Evolutionary conservation across 2,797 vertebrate species (phyloP).

Genomic region (Dendrocincla fuliginosa): DNA sequence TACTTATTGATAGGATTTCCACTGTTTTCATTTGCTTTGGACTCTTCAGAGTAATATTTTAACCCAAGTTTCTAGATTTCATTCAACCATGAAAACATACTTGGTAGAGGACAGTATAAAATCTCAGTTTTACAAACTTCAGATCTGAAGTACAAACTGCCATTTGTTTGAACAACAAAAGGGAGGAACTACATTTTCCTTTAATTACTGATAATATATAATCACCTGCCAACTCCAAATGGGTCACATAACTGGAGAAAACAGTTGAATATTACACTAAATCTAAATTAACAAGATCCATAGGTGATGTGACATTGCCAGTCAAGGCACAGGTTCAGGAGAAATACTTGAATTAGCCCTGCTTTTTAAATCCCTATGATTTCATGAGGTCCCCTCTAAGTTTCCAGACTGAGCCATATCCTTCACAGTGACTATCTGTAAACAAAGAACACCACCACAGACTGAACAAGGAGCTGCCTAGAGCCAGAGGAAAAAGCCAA

Average conservation of each 20-base stretch:
- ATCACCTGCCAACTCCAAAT: neutral
- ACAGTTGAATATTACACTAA: neutral
- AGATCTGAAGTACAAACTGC: neutral
- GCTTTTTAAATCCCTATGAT: neutral
- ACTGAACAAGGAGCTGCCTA: neutral
- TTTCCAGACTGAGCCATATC: neutral
- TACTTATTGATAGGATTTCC: neutral
- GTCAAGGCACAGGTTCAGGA: neutral
- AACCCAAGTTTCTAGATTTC: neutral
- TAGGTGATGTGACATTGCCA: neutral
- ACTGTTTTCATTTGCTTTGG: neutral
- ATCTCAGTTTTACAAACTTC: neutral
- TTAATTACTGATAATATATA: neutral
- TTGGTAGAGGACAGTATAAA: neutral
- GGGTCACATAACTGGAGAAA: neutral
- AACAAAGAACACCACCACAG: neutral
- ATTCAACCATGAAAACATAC: neutral
- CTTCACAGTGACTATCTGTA: neutral
- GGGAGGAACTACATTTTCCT: neutral
- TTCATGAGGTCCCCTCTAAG: neutral
- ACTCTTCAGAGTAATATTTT: neutral
- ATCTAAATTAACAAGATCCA: neutral
- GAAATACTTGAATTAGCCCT: neutral
- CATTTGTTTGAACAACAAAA: neutral
- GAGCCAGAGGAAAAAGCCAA: neutral